A percentile compares a stretch with the other conserved stretches of the same genome.
phyloP scores from a whole-genome alignment of 1,140 invertebrate genomes.

The Zaprionus nigranus region DNA sequence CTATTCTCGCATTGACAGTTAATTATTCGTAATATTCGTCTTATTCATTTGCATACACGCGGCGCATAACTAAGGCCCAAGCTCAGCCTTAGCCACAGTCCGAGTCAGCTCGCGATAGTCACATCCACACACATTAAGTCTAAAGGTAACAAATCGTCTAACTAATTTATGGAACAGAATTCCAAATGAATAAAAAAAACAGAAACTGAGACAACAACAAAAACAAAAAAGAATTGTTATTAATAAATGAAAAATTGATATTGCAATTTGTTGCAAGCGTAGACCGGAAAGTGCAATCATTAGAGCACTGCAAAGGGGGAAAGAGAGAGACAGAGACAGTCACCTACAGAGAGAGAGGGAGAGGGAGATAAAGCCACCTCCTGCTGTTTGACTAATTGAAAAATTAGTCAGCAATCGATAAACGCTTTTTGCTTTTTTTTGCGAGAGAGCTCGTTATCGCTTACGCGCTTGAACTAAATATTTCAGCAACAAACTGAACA shows the following conservation, averaged over 20 bases:
- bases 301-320: slow-evolving; percentile 41
- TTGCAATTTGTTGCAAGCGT: slow-evolving; percentile 63
- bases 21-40: slow-evolving; percentile 81
- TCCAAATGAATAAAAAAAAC: slow-evolving; percentile 9
- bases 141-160: slow-evolving; percentile 41
- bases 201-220: slow-evolving; percentile 6
- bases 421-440: background rate
- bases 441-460: slow-evolving; percentile 9
- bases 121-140: slow-evolving; percentile 24
- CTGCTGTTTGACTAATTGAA: slow-evolving; percentile 33
- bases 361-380: slow-evolving; percentile 6
- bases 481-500: background rate
- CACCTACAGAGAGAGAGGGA: background rate
- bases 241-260: slow-evolving; percentile 51
- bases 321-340: slow-evolving; percentile 14
- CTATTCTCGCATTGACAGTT: slow-evolving; percentile 66
- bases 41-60: slow-evolving; percentile 73
- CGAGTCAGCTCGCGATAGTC: slow-evolving; percentile 4
- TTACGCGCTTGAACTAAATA: slow-evolving; percentile 8
- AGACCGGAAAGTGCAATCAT: slow-evolving; percentile 66
- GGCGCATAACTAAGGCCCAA: slow-evolving; percentile 23
- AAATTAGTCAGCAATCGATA: slow-evolving; percentile 22
- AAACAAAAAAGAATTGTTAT: slow-evolving; percentile 12
- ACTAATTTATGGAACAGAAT: slow-evolving; percentile 69
- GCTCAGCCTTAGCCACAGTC: background rate